These are phyloP conservation scores for Centruroides sculpturatus DNA, from an alignment of 1,140 invertebrate genomes.

Conservation along the genomic window DNA sequence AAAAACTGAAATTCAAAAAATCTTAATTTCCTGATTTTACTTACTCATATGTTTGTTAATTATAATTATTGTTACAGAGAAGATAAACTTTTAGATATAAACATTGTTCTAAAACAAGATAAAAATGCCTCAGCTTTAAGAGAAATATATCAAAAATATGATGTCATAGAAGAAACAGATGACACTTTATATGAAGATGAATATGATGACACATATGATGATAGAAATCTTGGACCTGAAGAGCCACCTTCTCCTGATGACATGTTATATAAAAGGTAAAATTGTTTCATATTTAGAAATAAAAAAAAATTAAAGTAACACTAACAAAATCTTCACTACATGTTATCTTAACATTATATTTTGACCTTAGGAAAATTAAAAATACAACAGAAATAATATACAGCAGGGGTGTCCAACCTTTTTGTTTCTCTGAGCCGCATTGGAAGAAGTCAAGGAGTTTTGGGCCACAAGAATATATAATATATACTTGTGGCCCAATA, in stretches of 20 bases:
- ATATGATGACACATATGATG: conserved; percentile 67
- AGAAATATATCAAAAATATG: conserved; percentile 37
- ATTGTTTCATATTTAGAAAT: neutral
- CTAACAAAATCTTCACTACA: too few relatives aligned
- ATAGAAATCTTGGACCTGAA: neutral
- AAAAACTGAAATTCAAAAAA: too few relatives aligned
- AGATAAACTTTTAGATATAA: neutral
- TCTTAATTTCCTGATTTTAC: neutral
- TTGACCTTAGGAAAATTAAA: too few relatives aligned
- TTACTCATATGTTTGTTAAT: neutral
- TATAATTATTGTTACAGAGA: neutral
- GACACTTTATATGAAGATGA: conserved; percentile 79
- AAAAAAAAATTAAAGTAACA: too few relatives aligned
- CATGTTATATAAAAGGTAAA: neutral
- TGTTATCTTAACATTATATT: too few relatives aligned
- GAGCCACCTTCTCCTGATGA: neutral
- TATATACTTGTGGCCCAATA: too few relatives aligned
- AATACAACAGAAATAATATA: too few relatives aligned
- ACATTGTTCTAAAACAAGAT: neutral
- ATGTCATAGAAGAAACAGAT: conserved; percentile 47
- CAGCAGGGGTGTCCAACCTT: too few relatives aligned
- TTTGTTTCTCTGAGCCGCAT: too few relatives aligned
- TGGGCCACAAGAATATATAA: too few relatives aligned
- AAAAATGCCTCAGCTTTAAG: conserved; percentile 9
- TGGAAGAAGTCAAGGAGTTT: too few relatives aligned